phyloP scores from a whole-genome alignment of 2,113 vertebrate genomes.

The Petroica traversi region DNA sequence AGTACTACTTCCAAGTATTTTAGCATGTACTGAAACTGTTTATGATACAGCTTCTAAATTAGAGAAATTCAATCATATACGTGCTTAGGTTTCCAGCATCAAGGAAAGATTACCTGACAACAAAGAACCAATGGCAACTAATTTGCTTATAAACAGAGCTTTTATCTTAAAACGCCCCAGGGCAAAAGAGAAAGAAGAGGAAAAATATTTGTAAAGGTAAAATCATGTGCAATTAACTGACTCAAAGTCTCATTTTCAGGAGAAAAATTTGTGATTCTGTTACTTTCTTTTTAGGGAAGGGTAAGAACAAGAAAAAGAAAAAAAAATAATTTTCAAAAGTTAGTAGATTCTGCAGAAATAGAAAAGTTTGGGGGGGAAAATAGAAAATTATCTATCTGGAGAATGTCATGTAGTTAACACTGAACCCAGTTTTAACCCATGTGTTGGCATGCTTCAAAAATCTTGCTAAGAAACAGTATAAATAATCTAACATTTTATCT shows the following conservation, averaged over 20 bases:
- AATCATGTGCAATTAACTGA: neutral
- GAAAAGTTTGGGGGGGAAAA: accelerated
- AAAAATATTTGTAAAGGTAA: neutral
- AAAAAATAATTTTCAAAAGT: neutral
- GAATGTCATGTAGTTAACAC: neutral
- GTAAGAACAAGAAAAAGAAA: neutral
- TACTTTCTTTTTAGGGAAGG: neutral
- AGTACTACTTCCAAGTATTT: neutral
- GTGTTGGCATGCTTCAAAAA: neutral
- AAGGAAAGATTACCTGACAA: neutral
- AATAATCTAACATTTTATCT: neutral
- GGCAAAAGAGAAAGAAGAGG: neutral
- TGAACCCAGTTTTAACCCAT: no score
- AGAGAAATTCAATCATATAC: neutral
- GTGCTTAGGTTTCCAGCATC: neutral
- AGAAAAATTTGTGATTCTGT: neutral
- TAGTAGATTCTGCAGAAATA: neutral
- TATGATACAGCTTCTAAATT: neutral
- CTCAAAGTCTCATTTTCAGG: neutral
- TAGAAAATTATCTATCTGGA: neutral
- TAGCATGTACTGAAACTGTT: neutral
- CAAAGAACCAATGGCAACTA: neutral
- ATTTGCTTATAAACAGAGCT: neutral
- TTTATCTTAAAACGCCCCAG: neutral
- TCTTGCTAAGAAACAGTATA: neutral